Conservation (phyloP, 2,888 invertebrate genomes). For the Acanthopleura granulata region DNA sequence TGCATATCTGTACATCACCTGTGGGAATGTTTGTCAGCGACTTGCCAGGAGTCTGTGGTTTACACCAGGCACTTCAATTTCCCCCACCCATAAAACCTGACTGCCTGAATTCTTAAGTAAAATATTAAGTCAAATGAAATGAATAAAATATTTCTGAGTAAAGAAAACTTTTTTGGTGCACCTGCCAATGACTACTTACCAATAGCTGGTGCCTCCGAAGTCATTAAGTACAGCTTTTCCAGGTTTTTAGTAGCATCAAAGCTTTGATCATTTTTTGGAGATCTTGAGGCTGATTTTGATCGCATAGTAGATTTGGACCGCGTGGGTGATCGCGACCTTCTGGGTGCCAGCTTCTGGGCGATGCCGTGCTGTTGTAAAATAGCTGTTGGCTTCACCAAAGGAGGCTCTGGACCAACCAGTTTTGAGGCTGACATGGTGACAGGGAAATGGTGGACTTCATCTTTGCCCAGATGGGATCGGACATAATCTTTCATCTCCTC, state of each 20-base stretch:
- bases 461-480: neutral
- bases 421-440: conserved; percentile 5
- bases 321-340: neutral
- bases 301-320: conserved; percentile 2
- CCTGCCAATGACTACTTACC: conserved; percentile 28
- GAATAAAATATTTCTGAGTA: too few species aligned
- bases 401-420: neutral
- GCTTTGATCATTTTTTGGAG: neutral
- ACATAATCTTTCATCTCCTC: conserved; percentile 5
- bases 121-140: too few species aligned
- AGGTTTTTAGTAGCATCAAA: conserved; percentile 24
- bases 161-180: neutral
- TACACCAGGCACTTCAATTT: too few species aligned
- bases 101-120: too few species aligned
- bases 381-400: conserved; percentile 15
- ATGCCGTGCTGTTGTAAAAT: neutral
- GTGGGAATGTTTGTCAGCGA: too few species aligned
- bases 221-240: conserved; percentile 41
- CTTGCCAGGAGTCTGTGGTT: too few species aligned
- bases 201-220: conserved; percentile 40
- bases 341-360: conserved; percentile 5
- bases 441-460: conserved; percentile 1
- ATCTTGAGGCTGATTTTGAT: conserved; percentile 9
- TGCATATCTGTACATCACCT: too few species aligned
- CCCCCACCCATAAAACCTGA: too few species aligned